Evolutionary conservation across 2,888 invertebrate genomes (phyloP).

Genomic region (Agrochola lota): DNA sequence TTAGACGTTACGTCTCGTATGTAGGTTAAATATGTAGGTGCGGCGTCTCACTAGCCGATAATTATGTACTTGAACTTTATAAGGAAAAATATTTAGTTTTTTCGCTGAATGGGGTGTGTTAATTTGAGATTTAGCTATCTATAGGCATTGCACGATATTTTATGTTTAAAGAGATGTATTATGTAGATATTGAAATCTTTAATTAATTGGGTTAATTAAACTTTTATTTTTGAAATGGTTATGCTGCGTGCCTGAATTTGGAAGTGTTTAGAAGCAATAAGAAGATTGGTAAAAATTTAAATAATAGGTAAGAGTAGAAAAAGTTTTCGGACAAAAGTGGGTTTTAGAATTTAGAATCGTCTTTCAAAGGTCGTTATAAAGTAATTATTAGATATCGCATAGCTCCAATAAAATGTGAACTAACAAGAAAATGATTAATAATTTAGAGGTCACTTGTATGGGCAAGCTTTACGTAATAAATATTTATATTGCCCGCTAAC

Average conservation of each 20-base stretch:
- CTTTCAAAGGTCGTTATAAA: background rate
- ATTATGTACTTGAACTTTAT: slow-evolving; percentile 59
- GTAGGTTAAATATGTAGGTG: slow-evolving; percentile 59
- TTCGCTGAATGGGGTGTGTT: background rate
- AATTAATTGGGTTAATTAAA: background rate
- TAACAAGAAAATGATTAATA: slow-evolving; percentile 7
- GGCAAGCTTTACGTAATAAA: slow-evolving; percentile 32
- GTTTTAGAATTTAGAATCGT: slow-evolving; percentile 13
- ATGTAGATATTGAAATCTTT: background rate
- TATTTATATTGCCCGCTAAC: slow-evolving; percentile 22
- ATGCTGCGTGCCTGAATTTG: background rate
- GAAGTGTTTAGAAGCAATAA: background rate
- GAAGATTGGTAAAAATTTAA: too few relatives aligned
- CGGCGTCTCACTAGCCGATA: slow-evolving; percentile 23
- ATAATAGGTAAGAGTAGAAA: background rate
- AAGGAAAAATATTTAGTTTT: slow-evolving; percentile 45
- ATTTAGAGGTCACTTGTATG: slow-evolving; percentile 25
- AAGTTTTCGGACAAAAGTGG: background rate
- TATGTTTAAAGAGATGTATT: background rate
- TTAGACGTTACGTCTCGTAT: slow-evolving; percentile 39
- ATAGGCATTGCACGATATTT: background rate
- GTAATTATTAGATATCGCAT: background rate
- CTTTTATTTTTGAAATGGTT: background rate
- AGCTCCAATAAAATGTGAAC: background rate
- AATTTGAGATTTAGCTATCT: background rate